Percentiles rank a stretch among this genome's conserved stretches.
Conservation (phyloP, 1,140 invertebrate genomes). For the Drosophila willistoni region DNA sequence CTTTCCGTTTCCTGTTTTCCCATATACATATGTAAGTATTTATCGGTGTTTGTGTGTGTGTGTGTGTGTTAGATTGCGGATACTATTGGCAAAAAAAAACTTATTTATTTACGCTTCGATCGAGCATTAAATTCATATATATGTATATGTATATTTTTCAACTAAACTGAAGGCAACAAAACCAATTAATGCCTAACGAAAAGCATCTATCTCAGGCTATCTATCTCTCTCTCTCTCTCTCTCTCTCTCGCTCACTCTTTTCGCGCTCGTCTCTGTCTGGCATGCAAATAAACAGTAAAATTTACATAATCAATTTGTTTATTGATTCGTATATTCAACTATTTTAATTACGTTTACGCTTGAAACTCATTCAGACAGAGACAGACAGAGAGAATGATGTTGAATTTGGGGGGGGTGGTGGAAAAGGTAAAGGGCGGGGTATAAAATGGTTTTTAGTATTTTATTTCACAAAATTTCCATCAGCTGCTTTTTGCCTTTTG, state of each 20-base stretch:
- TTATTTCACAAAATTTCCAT: background rate
- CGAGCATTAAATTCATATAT: slow-evolving; percentile 71
- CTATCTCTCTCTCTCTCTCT: background rate
- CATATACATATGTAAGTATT: slow-evolving; percentile 11
- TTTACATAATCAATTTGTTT: slow-evolving; percentile 81
- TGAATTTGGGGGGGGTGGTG: no score
- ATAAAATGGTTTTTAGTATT: background rate
- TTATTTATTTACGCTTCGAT: slow-evolving; percentile 74
- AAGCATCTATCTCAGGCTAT: slow-evolving; percentile 5
- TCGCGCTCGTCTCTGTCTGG: slow-evolving; percentile 29
- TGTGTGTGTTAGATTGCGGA: slow-evolving; percentile 42
- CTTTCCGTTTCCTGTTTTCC: slow-evolving; percentile 71
- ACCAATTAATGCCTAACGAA: slow-evolving; percentile 72
- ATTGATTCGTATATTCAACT: slow-evolving; percentile 75
- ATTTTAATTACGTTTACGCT: slow-evolving; percentile 59
- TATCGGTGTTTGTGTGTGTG: background rate
- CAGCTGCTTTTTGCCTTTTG: slow-evolving; percentile 12
- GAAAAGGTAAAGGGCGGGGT: background rate
- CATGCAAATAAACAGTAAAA: slow-evolving; percentile 75
- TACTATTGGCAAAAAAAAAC: slow-evolving; percentile 12
- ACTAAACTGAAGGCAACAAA: slow-evolving; percentile 74
- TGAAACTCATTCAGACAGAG: slow-evolving; percentile 11
- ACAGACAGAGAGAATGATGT: background rate
- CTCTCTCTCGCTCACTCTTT: background rate
- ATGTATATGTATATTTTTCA: slow-evolving; percentile 53